A percentile compares a stretch with the other conserved stretches of the same genome.
phyloP scores from a whole-genome alignment of 2,113 vertebrate species.

The Phoenicopterus ruber region DNA sequence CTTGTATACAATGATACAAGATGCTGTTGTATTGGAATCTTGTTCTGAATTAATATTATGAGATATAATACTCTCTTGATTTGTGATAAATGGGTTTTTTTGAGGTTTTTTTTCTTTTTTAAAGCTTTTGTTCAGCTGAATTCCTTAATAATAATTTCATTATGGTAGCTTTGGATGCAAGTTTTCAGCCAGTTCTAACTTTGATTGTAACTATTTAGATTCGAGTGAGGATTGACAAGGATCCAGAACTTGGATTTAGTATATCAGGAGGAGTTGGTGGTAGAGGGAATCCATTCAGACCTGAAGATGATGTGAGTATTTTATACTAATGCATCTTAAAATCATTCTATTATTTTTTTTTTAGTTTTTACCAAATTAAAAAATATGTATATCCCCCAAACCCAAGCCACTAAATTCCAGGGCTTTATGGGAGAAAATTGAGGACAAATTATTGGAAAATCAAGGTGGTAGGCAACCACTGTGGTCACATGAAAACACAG shows the following conservation, averaged over 20 bases:
- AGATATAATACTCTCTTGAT: background rate
- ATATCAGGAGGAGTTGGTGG: slow-evolving; percentile 93
- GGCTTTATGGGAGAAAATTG: background rate
- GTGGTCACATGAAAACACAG: background rate
- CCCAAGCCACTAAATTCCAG: background rate
- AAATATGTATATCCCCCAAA: background rate
- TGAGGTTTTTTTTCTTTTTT: background rate
- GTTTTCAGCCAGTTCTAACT: background rate
- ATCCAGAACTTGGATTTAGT: slow-evolving; percentile 94
- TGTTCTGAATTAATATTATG: background rate
- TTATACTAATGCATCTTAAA: background rate
- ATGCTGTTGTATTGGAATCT: background rate
- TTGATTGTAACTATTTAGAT: slow-evolving; percentile 74
- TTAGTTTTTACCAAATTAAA: background rate
- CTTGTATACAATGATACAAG: background rate
- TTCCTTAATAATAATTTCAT: background rate
- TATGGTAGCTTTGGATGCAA: background rate
- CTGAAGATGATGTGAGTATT: slow-evolving; percentile 85
- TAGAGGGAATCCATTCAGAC: slow-evolving; percentile 89
- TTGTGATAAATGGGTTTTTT: background rate
- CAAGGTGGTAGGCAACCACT: background rate
- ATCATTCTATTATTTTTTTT: background rate
- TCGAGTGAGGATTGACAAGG: slow-evolving; percentile 88
- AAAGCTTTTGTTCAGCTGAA: background rate
- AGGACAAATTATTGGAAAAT: background rate